These are phyloP conservation scores for Alosa sapidissima DNA, from an alignment of 2,797 vertebrate species.

Conservation along the genomic window DNA sequence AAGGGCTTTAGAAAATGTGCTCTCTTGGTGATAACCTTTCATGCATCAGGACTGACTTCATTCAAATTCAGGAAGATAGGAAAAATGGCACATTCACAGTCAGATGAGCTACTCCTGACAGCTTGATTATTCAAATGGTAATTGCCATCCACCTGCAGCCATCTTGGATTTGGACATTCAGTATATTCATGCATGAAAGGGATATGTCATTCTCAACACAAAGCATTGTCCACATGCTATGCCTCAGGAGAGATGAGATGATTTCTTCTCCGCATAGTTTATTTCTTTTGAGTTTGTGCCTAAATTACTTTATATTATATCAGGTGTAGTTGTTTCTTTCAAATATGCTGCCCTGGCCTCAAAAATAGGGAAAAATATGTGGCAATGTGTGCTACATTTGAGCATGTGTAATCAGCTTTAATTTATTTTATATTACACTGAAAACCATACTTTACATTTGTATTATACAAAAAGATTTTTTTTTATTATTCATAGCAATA, in stretches of 20 bases:
- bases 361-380: too few relatives aligned
- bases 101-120: neutral
- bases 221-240: neutral
- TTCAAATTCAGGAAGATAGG: conserved; percentile 12
- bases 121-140: conserved; percentile 19
- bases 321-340: neutral
- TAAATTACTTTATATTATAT: neutral
- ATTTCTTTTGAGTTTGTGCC: neutral
- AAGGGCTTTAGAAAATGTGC: conserved; percentile 3
- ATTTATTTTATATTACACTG: neutral
- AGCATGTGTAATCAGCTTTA: neutral
- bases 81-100: neutral
- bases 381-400: too few relatives aligned
- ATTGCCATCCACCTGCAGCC: neutral
- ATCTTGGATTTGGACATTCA: neutral
- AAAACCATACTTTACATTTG: neutral
- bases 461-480: neutral
- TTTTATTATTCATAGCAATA: neutral
- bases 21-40: conserved; percentile 11
- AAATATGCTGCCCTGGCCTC: neutral
- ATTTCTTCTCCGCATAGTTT: neutral
- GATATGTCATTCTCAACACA: neutral
- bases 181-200: conserved; percentile 11
- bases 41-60: neutral
- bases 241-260: neutral